Evolutionary conservation across 2,797 vertebrate species (phyloP).

Genomic region (Anabacerthia variegaticeps): DNA sequence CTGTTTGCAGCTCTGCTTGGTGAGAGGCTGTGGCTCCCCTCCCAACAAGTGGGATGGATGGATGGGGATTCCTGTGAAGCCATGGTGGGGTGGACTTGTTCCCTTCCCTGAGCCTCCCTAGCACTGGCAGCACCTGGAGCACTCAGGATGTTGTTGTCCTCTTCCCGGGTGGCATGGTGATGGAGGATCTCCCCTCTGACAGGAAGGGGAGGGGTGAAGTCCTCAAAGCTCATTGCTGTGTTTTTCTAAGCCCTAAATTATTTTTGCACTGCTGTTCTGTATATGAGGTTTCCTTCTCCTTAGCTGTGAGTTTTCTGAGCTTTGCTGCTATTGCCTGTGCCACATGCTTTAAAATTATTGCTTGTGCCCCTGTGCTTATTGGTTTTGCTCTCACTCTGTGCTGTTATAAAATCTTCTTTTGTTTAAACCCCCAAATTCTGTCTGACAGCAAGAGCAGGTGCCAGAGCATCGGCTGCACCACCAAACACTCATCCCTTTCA

Average conservation of each 20-base stretch:
- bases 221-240: background rate
- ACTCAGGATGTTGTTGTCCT: background rate
- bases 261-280: background rate
- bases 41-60: rapidly evolving
- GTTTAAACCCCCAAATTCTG: background rate
- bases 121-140: background rate
- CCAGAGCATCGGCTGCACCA: rapidly evolving
- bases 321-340: background rate
- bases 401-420: background rate
- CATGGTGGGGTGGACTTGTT: rapidly evolving
- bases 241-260: background rate
- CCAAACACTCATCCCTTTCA: background rate
- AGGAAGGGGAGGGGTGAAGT: background rate
- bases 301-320: background rate
- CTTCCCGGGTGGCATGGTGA: too few relatives aligned
- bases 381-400: background rate
- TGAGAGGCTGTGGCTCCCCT: background rate
- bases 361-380: background rate
- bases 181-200: rapidly evolving
- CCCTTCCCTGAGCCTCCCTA: background rate
- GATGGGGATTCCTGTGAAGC: background rate
- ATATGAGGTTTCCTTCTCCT: background rate
- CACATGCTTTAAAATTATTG: background rate
- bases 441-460: rapidly evolving
- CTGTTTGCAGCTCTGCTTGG: background rate